phyloP scores from a whole-genome alignment of 2,797 vertebrate species.

The Tenualosa thibaudeaui region DNA sequence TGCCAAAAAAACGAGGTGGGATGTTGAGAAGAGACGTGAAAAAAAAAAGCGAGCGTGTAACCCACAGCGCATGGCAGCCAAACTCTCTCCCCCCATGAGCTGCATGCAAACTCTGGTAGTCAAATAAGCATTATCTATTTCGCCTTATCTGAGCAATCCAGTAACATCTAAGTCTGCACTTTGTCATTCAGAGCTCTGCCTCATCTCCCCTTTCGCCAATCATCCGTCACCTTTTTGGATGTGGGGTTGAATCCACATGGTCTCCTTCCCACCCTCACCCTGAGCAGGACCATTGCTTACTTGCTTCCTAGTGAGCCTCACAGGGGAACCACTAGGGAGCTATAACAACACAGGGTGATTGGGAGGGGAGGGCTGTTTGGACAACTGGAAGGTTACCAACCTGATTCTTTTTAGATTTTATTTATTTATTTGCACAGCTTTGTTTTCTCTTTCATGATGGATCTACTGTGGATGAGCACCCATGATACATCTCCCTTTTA shows the following conservation, averaged over 20 bases:
- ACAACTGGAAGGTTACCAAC: constrained; percentile 82
- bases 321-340: constrained; percentile 47
- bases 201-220: background rate
- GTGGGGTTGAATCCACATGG: background rate
- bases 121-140: background rate
- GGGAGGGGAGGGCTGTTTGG: constrained; percentile 72
- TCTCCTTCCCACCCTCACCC: constrained; percentile 42
- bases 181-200: background rate
- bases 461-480: constrained; percentile 55
- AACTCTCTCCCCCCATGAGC: background rate
- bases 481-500: constrained; percentile 16
- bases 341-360: constrained; percentile 55
- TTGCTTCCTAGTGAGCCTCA: constrained; percentile 54
- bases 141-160: background rate
- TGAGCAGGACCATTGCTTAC: background rate
- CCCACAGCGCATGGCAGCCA: background rate
- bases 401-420: constrained; percentile 47
- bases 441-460: constrained; percentile 59
- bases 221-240: background rate
- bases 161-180: background rate
- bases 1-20: background rate
- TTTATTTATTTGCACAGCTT: constrained; percentile 45
- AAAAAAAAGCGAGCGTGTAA: background rate
- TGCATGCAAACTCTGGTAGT: background rate
- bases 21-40: background rate